These are phyloP conservation scores for Drosophila meridiana DNA, from an alignment of 2,888 invertebrate species.

Conservation along the genomic window DNA sequence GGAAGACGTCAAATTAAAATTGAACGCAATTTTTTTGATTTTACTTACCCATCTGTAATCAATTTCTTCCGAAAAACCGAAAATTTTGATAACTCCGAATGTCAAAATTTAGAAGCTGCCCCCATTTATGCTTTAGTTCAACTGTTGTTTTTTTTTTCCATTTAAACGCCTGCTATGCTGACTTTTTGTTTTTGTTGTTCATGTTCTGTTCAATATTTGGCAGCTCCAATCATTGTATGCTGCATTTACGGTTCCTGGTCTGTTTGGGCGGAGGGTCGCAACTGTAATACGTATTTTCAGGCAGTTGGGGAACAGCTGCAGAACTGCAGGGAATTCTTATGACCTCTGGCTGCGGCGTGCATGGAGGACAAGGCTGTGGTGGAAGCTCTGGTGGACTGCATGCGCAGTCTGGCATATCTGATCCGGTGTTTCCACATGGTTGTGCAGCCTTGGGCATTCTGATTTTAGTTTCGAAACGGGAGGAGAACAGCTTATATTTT, in stretches of 20 bases:
- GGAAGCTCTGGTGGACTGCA: conserved; percentile 15
- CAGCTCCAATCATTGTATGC: conserved; percentile 27
- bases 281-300: background rate
- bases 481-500: conserved; percentile 2
- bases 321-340: conserved; percentile 27
- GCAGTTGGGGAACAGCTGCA: background rate
- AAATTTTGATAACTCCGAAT: conserved; percentile 14
- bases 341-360: conserved; percentile 18
- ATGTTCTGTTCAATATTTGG: background rate
- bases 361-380: background rate
- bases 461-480: background rate
- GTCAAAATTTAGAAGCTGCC: conserved; percentile 13
- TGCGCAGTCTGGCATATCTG: background rate
- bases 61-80: conserved; percentile 5
- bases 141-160: background rate
- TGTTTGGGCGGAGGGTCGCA: conserved; percentile 9
- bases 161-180: conserved; percentile 24
- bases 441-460: background rate
- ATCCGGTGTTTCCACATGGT: background rate
- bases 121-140: background rate
- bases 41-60: background rate
- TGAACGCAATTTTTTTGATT: background rate
- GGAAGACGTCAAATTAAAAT: background rate
- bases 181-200: background rate
- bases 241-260: conserved; percentile 21